phyloP scores from a whole-genome alignment of 1,140 invertebrate species.

The Limonius californicus region DNA sequence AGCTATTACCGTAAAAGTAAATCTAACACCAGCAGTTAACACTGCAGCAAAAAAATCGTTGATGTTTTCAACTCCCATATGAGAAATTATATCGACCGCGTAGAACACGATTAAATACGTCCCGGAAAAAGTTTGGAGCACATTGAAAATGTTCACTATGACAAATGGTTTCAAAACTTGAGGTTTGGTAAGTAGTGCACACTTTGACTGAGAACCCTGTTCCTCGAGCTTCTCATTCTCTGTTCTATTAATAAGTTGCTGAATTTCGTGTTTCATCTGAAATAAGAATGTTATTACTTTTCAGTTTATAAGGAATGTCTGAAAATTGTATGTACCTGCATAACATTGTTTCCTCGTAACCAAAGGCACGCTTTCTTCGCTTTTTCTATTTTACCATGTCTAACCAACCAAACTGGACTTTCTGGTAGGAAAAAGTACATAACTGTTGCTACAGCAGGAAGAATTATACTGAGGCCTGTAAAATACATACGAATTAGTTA shows the following conservation, averaged over 20 bases:
- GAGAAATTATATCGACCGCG: conserved; percentile 61
- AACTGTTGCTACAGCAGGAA: conserved; percentile 56
- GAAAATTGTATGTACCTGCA: conserved; percentile 40
- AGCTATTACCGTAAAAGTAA: conserved; percentile 59
- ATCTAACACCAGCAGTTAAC: conserved; percentile 59
- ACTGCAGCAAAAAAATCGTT: conserved; percentile 58
- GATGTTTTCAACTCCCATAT: conserved; percentile 38
- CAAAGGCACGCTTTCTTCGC: conserved; percentile 63
- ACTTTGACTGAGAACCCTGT: conserved; percentile 45
- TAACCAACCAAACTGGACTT: conserved; percentile 67
- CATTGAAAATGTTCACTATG: conserved; percentile 66
- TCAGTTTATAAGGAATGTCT: too few relatives aligned
- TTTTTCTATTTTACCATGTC: conserved; percentile 56
- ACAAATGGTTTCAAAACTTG: conserved; percentile 65
- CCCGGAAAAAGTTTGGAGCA: conserved; percentile 67
- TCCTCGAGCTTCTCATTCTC: conserved; percentile 47
- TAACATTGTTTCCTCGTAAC: conserved; percentile 56
- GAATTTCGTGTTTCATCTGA: conserved; percentile 45
- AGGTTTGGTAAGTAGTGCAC: conserved; percentile 45
- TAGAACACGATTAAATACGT: conserved; percentile 73
- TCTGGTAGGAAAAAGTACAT: conserved; percentile 64
- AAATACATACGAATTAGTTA: too few relatives aligned
- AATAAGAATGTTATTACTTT: too few relatives aligned
- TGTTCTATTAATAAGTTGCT: conserved; percentile 51
- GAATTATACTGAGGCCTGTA: conserved; percentile 52